Conservation (phyloP, 2,113 vertebrate genomes). For the Ceyx margarethae region DNA sequence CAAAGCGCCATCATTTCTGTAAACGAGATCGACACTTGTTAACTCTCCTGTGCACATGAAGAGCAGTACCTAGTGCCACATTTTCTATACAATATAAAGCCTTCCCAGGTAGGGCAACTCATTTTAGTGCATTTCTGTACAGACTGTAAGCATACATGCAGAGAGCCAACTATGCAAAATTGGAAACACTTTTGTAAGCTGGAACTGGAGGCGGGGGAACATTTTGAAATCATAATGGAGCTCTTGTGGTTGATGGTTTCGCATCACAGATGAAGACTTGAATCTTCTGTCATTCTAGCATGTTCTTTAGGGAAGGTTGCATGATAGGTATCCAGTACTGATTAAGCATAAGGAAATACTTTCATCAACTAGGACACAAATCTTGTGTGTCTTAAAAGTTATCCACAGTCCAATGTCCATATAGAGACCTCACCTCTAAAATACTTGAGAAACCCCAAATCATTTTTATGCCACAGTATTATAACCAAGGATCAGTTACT, state of each 20-base stretch:
- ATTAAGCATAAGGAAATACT: slow-evolving; percentile 12
- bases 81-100: slow-evolving; percentile 62
- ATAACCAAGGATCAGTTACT: background rate
- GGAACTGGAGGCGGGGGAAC: background rate
- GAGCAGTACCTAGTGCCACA: slow-evolving; percentile 67
- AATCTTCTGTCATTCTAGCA: background rate
- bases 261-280: background rate
- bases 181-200: slow-evolving; percentile 10
- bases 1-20: slow-evolving; percentile 68
- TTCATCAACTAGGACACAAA: background rate
- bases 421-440: background rate
- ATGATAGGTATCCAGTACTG: background rate
- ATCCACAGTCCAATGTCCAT: background rate
- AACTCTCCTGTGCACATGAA: slow-evolving; percentile 68
- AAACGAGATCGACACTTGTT: slow-evolving; percentile 65
- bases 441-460: background rate
- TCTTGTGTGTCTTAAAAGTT: background rate
- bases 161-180: background rate
- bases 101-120: slow-evolving; percentile 56
- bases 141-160: slow-evolving; percentile 24
- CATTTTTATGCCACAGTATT: background rate
- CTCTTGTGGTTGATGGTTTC: background rate
- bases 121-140: slow-evolving; percentile 65
- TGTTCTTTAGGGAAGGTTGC: background rate
- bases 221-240: background rate